These are phyloP conservation scores for Cuniculus paca DNA, from an alignment of 2,797 vertebrate species.

Conservation along the genomic window DNA sequence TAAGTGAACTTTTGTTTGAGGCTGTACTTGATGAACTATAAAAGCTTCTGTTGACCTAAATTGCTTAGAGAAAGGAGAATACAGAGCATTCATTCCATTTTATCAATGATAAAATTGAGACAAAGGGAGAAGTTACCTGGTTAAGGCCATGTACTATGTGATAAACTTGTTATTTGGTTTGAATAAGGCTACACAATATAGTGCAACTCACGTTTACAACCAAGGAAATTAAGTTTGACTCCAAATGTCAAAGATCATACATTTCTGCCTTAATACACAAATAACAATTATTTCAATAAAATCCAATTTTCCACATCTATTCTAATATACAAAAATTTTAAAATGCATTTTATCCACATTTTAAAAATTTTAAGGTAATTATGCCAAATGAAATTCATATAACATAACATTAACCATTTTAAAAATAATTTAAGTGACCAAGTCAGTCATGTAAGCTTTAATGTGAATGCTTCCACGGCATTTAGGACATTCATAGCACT, in stretches of 20 bases:
- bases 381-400: background rate
- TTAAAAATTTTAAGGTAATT: background rate
- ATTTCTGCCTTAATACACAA: background rate
- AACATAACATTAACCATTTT: background rate
- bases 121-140: background rate
- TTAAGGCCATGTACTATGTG: background rate
- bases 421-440: background rate
- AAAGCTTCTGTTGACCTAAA: background rate
- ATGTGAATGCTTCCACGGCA: background rate
- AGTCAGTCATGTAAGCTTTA: background rate
- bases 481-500: background rate
- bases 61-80: background rate
- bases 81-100: background rate
- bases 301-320: background rate
- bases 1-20: background rate
- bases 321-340: background rate
- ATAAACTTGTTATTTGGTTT: background rate
- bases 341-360: background rate
- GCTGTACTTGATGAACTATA: background rate
- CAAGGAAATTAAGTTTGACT: background rate
- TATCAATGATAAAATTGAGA: conserved; percentile 29
- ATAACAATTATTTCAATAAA: background rate
- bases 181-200: background rate
- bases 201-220: background rate
- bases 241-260: background rate